phyloP scores from a whole-genome alignment of 2,797 vertebrate species.

The Neostethus bicornis region DNA sequence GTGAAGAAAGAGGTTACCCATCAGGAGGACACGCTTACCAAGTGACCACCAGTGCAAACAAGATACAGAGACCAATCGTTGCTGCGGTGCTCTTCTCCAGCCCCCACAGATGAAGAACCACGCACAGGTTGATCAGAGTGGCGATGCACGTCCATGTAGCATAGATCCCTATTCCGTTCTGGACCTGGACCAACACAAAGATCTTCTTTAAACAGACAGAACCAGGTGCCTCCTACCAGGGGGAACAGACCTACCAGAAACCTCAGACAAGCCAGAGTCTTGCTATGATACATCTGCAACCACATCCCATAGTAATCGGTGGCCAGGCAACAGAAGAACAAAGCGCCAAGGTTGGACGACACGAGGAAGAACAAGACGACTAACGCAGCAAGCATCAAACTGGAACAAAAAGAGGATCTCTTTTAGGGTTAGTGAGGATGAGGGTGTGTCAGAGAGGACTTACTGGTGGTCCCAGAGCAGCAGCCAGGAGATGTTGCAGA shows the following conservation, averaged over 20 bases:
- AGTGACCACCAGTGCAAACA: slow-evolving; percentile 69
- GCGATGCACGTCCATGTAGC: slow-evolving; percentile 84
- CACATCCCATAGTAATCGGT: slow-evolving; percentile 69
- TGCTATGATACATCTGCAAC: slow-evolving; percentile 61
- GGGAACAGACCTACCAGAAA: slow-evolving; percentile 54
- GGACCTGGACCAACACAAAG: slow-evolving; percentile 70
- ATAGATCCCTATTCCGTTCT: slow-evolving; percentile 85
- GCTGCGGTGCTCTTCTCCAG: slow-evolving; percentile 70
- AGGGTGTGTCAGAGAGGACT: slow-evolving; percentile 20
- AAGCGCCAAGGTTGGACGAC: slow-evolving; percentile 58
- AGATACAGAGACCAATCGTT: slow-evolving; percentile 71
- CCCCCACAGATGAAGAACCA: slow-evolving; percentile 80
- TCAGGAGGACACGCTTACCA: slow-evolving; percentile 61
- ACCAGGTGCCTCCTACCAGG: neutral
- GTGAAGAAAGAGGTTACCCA: too few species aligned
- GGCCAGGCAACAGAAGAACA: slow-evolving; percentile 72
- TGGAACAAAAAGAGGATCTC: too few species aligned
- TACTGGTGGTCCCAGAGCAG: slow-evolving; percentile 83
- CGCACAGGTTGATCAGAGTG: slow-evolving; percentile 81
- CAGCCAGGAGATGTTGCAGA: slow-evolving; percentile 77
- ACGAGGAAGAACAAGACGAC: slow-evolving; percentile 62
- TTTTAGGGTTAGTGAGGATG: too few species aligned
- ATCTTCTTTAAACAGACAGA: neutral
- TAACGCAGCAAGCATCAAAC: slow-evolving; percentile 56
- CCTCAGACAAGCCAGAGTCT: slow-evolving; percentile 58